Evolutionary conservation across 2,888 invertebrate genomes (phyloP), one percentile per base, ranked within the genome.

Genomic region (Sisyra terminalis): DNA sequence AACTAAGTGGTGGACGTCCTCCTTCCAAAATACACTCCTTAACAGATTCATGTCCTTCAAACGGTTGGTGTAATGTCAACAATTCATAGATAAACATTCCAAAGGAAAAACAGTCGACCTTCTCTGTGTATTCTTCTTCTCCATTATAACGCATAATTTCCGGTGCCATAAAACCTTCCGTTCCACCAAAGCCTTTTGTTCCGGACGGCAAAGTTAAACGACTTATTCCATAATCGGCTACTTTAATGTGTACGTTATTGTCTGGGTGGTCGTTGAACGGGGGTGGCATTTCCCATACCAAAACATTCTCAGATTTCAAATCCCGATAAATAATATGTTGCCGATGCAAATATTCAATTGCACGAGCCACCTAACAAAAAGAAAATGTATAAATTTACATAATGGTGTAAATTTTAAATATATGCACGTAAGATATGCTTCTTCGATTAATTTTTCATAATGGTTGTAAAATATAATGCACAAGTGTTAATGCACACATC

Each of bases 101-200:
- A 65, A 93, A 97, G 0, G 97, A 97, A 64, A 97, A 98, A 51
- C 94, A 93, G 59, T 98, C 97, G 45, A 96, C 94, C 72, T 97
- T 97, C 56, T 96, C 94, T 0, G 94, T 97, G 53, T 98, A 98
- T 53, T 96, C 94, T 59, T 96, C 94, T 59, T 97, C 97, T 0
- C 98, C 98, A 58, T 96, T 97, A 61, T 92, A 94, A 39, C 90
- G 73, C 70, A 97, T 89, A 49, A 98, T 97, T 69, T 98, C 97
- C 0, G 97, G 98, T 2, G 97, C 98, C 89, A 98, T 98, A 60
- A 96, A 98, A 0, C 97, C 97, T 63, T 94, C 93, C 0, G 98
- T 98, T 2, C 98, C 97, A 1, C 96, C 97, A 65, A 96, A 97
- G 0, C 98, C 97, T 59, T 93, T 94, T 0, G 90, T 86, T 1